Evolutionary conservation across 1,140 invertebrate genomes (phyloP).

Genomic region (Drosophila bipectinata): DNA sequence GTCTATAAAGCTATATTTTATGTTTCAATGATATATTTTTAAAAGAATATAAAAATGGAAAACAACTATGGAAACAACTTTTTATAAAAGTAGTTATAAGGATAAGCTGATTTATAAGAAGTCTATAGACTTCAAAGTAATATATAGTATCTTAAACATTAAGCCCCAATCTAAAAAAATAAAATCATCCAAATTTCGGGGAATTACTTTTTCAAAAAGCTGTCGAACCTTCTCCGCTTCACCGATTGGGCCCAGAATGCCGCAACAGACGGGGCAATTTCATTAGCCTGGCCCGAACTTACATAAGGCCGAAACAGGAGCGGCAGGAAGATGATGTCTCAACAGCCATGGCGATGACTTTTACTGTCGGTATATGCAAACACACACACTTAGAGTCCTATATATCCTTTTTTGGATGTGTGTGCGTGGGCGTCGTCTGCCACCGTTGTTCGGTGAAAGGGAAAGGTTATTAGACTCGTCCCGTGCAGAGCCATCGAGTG

Average conservation of each 20-base stretch:
- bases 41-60: not conserved
- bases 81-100: too few relatives aligned
- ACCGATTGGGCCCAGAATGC: constrained; percentile 2
- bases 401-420: not conserved
- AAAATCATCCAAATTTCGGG: not conserved
- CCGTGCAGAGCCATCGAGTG: constrained; percentile 17
- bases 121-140: too few relatives aligned
- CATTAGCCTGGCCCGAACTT: constrained; percentile 53
- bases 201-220: not conserved
- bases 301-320: constrained; percentile 50
- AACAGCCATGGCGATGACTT: constrained; percentile 29
- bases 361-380: constrained; percentile 31
- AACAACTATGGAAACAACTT: too few relatives aligned
- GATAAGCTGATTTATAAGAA: too few relatives aligned
- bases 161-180: not conserved
- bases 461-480: constrained; percentile 76
- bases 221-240: not conserved
- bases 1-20: not conserved
- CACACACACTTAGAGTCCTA: not conserved
- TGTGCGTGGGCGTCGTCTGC: constrained; percentile 50
- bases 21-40: not conserved
- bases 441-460: constrained; percentile 54
- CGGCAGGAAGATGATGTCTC: constrained; percentile 52
- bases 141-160: too few relatives aligned
- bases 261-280: constrained; percentile 45